Conservation (phyloP, 2,797 vertebrate genomes). For the Poliocrania exsul region DNA sequence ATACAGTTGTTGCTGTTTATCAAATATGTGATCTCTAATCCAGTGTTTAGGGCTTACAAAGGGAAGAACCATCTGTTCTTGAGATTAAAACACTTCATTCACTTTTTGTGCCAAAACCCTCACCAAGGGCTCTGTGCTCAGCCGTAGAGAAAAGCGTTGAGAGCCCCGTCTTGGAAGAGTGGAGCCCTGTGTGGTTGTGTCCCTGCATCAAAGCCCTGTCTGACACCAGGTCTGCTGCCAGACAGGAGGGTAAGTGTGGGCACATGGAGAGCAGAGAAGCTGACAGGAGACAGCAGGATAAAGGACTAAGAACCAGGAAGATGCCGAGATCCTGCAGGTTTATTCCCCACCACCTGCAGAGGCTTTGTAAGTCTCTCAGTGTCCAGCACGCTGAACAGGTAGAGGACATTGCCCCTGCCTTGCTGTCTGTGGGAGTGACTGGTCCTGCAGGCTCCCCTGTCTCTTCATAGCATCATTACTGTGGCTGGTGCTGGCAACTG, state of each 20-base stretch:
- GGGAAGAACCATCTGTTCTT: slow-evolving; percentile 19
- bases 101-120: not conserved
- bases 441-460: not conserved
- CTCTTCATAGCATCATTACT: not conserved
- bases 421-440: not conserved
- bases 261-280: not conserved
- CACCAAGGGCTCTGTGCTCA: not conserved
- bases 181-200: not conserved
- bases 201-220: not conserved
- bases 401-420: not conserved
- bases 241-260: not conserved
- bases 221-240: not conserved
- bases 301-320: not conserved
- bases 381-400: accelerated
- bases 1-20: slow-evolving; percentile 36
- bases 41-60: slow-evolving; percentile 20
- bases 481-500: not conserved
- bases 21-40: slow-evolving; percentile 36
- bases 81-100: slow-evolving; percentile 5
- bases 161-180: not conserved
- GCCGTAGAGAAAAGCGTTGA: not conserved
- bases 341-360: not conserved
- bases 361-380: not conserved
- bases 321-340: not conserved
- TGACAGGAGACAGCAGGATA: not conserved